These are phyloP conservation scores for Schlechtendalia chinensis DNA, from an alignment of 1,140 invertebrate species.

Conservation along the genomic window DNA sequence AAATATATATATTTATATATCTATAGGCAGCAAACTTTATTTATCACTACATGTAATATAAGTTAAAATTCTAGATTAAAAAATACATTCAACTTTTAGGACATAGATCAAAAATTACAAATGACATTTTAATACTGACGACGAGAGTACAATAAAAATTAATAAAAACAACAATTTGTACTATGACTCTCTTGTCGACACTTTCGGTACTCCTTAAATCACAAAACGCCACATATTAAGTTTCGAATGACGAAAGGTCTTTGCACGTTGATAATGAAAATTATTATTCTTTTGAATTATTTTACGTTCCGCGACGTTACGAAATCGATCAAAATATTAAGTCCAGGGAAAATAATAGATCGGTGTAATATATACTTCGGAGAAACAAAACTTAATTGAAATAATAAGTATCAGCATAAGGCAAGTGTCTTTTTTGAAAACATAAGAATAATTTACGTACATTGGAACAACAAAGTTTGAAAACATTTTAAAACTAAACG, in stretches of 20 bases:
- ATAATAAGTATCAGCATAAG: not conserved
- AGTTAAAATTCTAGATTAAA: not conserved
- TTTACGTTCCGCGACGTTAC: not conserved
- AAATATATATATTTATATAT: no score
- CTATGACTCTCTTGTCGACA: not conserved
- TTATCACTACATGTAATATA: constrained; percentile 6
- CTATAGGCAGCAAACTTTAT: not conserved
- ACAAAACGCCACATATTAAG: not conserved
- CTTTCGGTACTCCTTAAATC: not conserved
- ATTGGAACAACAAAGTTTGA: not conserved
- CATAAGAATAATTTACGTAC: not conserved
- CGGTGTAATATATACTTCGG: not conserved
- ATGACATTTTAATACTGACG: constrained; percentile 19
- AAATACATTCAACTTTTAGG: not conserved
- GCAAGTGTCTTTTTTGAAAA: not conserved
- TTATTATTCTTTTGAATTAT: not conserved
- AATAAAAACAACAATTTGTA: constrained; percentile 14
- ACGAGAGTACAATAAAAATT: constrained; percentile 19
- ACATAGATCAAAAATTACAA: constrained; percentile 5
- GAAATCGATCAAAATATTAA: not conserved
- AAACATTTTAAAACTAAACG: not conserved
- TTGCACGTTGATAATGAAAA: not conserved
- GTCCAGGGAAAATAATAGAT: not conserved
- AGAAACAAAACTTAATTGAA: not conserved
- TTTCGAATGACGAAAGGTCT: not conserved